Evolutionary conservation across 2,113 vertebrate genomes (phyloP).

Genomic region (Syngnathus typhle): DNA sequence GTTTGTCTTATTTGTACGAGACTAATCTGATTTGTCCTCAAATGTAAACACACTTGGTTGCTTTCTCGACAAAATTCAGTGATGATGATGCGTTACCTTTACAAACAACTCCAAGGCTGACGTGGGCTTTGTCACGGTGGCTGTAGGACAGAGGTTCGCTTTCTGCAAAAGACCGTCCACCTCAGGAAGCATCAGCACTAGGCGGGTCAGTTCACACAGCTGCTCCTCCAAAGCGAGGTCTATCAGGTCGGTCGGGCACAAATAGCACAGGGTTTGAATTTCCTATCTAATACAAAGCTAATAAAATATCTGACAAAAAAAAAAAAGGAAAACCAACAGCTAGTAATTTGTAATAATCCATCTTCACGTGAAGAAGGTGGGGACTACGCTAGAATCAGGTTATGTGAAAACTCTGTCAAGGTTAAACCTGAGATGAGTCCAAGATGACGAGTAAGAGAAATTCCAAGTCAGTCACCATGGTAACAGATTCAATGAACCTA

Average conservation of each 20-base stretch:
- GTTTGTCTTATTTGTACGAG: neutral
- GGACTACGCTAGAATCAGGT: no score
- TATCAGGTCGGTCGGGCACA: constrained; percentile 43
- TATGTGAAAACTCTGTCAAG: no score
- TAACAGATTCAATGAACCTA: no score
- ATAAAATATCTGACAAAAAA: no score
- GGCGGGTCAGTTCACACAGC: constrained; percentile 83
- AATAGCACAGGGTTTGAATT: neutral
- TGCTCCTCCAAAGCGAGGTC: constrained; percentile 78
- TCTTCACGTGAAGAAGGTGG: no score
- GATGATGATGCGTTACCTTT: constrained; percentile 71
- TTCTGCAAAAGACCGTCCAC: constrained; percentile 78
- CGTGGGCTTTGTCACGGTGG: constrained; percentile 72
- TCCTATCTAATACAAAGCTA: neutral
- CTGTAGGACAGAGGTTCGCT: constrained; percentile 59
- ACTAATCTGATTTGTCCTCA: neutral
- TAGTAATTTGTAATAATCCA: no score
- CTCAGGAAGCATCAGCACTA: constrained; percentile 85
- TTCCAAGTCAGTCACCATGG: no score
- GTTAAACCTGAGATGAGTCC: no score
- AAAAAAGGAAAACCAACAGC: no score
- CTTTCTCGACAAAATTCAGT: neutral
- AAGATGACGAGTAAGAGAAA: no score
- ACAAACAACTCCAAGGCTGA: constrained; percentile 79
- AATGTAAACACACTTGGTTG: neutral